A percentile compares a stretch with the other conserved stretches of the same genome.
These are phyloP conservation scores for Sarotherodon lohbergeri DNA, from an alignment of 2,113 vertebrate species.

Conservation along the genomic window DNA sequence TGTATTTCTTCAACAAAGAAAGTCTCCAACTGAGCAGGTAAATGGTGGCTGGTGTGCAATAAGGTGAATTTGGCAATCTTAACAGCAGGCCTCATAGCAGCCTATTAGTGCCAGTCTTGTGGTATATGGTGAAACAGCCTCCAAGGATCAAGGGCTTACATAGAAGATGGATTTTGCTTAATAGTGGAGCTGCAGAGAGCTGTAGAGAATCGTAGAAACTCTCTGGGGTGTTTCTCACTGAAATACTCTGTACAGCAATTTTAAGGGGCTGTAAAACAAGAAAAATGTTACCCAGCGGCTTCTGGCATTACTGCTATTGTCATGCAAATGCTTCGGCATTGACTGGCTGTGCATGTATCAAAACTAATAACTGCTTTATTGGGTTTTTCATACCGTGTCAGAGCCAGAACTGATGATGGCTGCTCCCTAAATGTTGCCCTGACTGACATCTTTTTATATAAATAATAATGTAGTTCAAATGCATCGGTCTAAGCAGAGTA, in stretches of 20 bases:
- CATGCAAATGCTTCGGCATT: conserved; percentile 18
- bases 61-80: conserved; percentile 16
- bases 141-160: not conserved
- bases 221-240: conserved; percentile 18
- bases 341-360: not conserved
- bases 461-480: not conserved
- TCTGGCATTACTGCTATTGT: conserved; percentile 26
- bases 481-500: not conserved
- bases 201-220: not conserved
- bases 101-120: not conserved
- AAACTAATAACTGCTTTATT: conserved; percentile 13
- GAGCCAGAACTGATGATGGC: not conserved
- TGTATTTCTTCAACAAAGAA: not conserved
- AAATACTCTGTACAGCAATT: conserved; percentile 29
- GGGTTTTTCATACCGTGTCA: not conserved
- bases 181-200: conserved; percentile 6
- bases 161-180: not conserved
- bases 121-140: not conserved
- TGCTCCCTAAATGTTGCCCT: not conserved
- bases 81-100: conserved; percentile 29
- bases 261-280: conserved; percentile 25
- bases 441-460: conserved; percentile 14
- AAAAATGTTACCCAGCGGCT: conserved; percentile 17
- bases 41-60: conserved; percentile 37
- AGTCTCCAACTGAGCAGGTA: conserved; percentile 37